Evolutionary conservation across 2,797 vertebrate genomes (phyloP), one percentile per base, ranked within the genome.

Genomic region (Carduelis carduelis): DNA sequence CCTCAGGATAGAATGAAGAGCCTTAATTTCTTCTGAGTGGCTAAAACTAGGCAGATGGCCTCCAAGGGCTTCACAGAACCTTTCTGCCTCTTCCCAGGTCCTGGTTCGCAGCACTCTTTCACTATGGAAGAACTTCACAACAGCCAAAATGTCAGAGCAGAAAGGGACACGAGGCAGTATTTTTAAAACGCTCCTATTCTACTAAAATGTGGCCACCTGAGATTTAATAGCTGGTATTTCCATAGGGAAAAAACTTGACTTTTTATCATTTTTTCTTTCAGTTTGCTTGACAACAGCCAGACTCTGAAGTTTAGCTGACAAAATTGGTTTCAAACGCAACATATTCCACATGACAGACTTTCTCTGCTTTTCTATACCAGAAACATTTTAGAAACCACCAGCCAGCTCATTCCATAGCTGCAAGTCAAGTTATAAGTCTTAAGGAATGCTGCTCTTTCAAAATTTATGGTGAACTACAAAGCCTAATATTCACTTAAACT

Each of bases 1-100:
- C 95, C 98, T 97, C 89, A 99, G 83, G 83, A 99, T 97, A 22
- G 47, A 94, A 95, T 99, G 98, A 69, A 99, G 98, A 3, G 95
- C 93, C 49, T 82, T 96, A 97, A 99, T 98, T 97, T 99, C 99
- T 23, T 91, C 87, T 4, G 26, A 9, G 47, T 97, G 97, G 47
- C 97, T 98, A 92, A 99, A 99, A 95, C 99, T 99, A 77, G 98
- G 98, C 88, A 99, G 98, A 91, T 98, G 98, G 80, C 98, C 99
- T 80, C 99, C 99, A 2, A 99, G 98, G 2, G 98, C 98, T 96
- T 98, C 98, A 90, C 99, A 99, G 97, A 99, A 99, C 81, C 98
- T 97, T 95, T 99, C 98, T 5, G 99, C 99, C 95, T 99, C 99
- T 92, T 99, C 98, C 99, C 99, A 99, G 8, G 99, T 98, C 76